Evolutionary conservation across 2,888 invertebrate species (phyloP).

Genomic region (Brachyptera putata): DNA sequence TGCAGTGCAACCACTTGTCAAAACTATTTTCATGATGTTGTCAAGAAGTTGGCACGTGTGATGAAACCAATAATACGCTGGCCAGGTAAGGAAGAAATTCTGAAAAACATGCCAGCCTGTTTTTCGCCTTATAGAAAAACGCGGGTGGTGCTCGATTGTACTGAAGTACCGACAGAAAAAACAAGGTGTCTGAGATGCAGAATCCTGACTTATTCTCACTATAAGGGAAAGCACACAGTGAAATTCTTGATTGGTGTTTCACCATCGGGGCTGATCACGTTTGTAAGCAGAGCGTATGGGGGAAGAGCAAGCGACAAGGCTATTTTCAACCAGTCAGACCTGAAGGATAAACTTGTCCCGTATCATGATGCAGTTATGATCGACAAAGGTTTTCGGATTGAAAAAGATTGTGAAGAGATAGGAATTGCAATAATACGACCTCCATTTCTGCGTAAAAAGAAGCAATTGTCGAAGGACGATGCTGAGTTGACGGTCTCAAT

Average conservation of each 20-base stretch:
- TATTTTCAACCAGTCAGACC: slow-evolving; percentile 18
- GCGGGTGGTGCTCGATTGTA: slow-evolving; percentile 24
- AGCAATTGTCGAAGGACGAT: slow-evolving; percentile 29
- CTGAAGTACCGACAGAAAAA: too few relatives aligned
- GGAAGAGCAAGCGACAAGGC: slow-evolving; percentile 29
- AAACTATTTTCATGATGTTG: too few relatives aligned
- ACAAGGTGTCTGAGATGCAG: too few relatives aligned
- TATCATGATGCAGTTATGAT: slow-evolving; percentile 36
- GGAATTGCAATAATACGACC: slow-evolving; percentile 29
- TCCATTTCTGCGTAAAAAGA: slow-evolving; percentile 26
- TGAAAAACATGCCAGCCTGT: slow-evolving; percentile 25
- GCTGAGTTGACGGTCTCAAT: slow-evolving; percentile 24
- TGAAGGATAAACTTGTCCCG: slow-evolving; percentile 17
- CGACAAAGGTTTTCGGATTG: slow-evolving; percentile 37
- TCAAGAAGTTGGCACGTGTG: too few relatives aligned
- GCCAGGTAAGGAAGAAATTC: too few relatives aligned
- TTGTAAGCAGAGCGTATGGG: slow-evolving; percentile 27
- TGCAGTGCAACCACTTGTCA: too few relatives aligned
- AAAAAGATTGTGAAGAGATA: slow-evolving; percentile 33
- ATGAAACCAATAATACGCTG: too few relatives aligned
- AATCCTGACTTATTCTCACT: too few relatives aligned
- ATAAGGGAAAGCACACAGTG: too few relatives aligned
- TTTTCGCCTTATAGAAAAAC: slow-evolving; percentile 25
- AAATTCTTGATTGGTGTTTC: slow-evolving; percentile 29
- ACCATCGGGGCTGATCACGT: slow-evolving; percentile 28